phyloP scores from a whole-genome alignment of 2,113 vertebrate genomes.

The Lepidothrix coronata region DNA sequence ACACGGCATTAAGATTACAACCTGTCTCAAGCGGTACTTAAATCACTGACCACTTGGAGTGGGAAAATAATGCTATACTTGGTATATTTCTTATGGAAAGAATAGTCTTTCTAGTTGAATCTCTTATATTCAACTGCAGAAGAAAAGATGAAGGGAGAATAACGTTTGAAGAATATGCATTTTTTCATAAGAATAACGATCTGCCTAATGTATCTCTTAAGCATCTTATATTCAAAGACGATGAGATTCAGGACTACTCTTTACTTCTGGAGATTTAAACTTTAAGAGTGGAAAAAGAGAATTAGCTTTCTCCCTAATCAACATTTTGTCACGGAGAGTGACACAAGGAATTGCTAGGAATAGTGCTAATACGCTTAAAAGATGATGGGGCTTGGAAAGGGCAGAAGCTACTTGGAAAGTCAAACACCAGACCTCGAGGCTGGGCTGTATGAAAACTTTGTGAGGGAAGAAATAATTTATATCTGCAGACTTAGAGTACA shows the following conservation, averaged over 20 bases:
- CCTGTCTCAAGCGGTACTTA: not conserved
- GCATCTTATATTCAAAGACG: not conserved
- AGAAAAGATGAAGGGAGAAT: not conserved
- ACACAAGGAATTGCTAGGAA: not conserved
- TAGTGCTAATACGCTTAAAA: not conserved
- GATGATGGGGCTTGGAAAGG: not conserved
- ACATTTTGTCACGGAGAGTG: not conserved
- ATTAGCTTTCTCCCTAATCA: not conserved
- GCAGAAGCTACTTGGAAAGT: not conserved
- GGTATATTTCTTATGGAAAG: not conserved
- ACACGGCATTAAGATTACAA: not conserved
- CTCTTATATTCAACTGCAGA: not conserved
- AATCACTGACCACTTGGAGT: not conserved
- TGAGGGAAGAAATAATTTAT: not conserved
- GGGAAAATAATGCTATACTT: not conserved
- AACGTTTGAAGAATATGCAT: not conserved
- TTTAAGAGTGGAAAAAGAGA: not conserved
- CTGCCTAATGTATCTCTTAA: not conserved
- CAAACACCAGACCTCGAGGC: not conserved
- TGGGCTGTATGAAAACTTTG: not conserved
- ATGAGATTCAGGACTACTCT: not conserved
- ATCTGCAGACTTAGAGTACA: not conserved
- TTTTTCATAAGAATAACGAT: not conserved
- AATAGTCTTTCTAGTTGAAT: not conserved
- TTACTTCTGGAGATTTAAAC: not conserved